Percentiles rank a stretch among this genome's conserved stretches.
phyloP scores from a whole-genome alignment of 2,888 invertebrate species.

The Agapostemon virescens region DNA sequence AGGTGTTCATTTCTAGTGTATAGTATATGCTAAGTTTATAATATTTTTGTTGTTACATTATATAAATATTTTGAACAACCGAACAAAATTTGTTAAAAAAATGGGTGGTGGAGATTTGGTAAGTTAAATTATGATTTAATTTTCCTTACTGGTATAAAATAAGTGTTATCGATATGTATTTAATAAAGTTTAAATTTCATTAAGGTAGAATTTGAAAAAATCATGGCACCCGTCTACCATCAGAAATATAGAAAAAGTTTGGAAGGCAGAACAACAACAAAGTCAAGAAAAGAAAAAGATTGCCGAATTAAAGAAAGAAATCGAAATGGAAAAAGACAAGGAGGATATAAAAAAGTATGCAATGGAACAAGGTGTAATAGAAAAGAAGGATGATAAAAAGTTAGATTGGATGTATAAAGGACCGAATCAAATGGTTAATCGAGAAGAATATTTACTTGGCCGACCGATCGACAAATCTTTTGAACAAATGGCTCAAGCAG shows the following conservation, averaged over 20 bases:
- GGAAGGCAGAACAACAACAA: constrained; percentile 89
- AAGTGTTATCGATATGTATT: not conserved
- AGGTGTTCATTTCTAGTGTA: not conserved
- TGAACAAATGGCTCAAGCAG: constrained; percentile 84
- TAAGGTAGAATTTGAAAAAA: constrained; percentile 86
- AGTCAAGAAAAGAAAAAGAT: constrained; percentile 86
- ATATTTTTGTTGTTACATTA: not conserved
- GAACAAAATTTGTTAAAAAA: constrained; percentile 33
- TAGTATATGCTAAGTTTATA: not conserved
- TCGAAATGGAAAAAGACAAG: constrained; percentile 85
- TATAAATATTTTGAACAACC: not conserved
- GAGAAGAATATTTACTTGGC: constrained; percentile 94
- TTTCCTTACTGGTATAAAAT: not conserved
- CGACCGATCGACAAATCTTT: constrained; percentile 90
- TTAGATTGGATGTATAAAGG: constrained; percentile 95
- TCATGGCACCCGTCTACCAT: constrained; percentile 91
- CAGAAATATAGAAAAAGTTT: constrained; percentile 89
- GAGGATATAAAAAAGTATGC: constrained; percentile 85
- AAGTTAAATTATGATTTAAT: constrained; percentile 55
- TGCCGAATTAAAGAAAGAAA: constrained; percentile 85
- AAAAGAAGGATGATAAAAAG: constrained; percentile 83
- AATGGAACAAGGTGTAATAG: constrained; percentile 82
- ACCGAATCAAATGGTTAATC: constrained; percentile 84
- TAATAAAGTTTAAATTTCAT: constrained; percentile 11
- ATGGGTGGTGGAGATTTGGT: constrained; percentile 81